Percentiles rank a stretch among this genome's conserved stretches.
Evolutionary conservation across 2,888 invertebrate genomes (phyloP).

Genomic region (Eristalis intricaria): DNA sequence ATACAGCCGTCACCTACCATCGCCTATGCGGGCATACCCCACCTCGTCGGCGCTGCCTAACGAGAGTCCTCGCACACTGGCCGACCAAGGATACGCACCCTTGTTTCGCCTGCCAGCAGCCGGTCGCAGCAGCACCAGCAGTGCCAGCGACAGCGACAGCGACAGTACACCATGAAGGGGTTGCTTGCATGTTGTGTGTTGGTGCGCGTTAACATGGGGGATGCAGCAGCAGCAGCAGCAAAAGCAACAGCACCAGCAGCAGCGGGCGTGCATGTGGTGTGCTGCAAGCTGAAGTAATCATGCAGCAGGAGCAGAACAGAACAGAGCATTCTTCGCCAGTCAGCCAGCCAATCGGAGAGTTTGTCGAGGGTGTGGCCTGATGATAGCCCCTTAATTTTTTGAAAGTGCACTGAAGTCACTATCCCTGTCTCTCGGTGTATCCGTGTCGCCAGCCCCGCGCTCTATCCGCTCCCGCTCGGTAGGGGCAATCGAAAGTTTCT

Average conservation of each 20-base stretch:
- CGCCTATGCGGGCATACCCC: conserved; percentile 14
- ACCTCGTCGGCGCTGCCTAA: not conserved
- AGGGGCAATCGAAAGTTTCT: conserved; percentile 61
- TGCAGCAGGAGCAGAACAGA: conserved; percentile 57
- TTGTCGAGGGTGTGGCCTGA: conserved; percentile 68
- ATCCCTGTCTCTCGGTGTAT: conserved; percentile 42
- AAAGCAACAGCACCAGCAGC: not conserved
- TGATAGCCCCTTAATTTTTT: conserved; percentile 69
- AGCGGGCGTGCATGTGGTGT: conserved; percentile 60
- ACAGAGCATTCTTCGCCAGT: conserved; percentile 9
- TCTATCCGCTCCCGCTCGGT: conserved; percentile 16
- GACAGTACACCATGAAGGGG: not conserved
- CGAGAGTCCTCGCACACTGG: conserved; percentile 3
- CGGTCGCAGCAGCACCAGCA: not conserved
- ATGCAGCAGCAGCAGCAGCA: conserved; percentile 1
- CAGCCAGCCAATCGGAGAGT: conserved; percentile 68
- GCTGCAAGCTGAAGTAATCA: conserved; percentile 67
- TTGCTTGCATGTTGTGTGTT: conserved; percentile 54
- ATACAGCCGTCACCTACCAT: conserved; percentile 44
- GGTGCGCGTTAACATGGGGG: conserved; percentile 46
- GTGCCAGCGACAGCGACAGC: not conserved
- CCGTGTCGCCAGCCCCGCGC: not conserved
- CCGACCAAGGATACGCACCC: conserved; percentile 60
- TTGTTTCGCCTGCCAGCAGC: conserved; percentile 59
- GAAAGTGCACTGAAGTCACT: conserved; percentile 60